These are phyloP conservation scores for Euborellia annulipes DNA, from an alignment of 1,140 invertebrate genomes.

Conservation along the genomic window DNA sequence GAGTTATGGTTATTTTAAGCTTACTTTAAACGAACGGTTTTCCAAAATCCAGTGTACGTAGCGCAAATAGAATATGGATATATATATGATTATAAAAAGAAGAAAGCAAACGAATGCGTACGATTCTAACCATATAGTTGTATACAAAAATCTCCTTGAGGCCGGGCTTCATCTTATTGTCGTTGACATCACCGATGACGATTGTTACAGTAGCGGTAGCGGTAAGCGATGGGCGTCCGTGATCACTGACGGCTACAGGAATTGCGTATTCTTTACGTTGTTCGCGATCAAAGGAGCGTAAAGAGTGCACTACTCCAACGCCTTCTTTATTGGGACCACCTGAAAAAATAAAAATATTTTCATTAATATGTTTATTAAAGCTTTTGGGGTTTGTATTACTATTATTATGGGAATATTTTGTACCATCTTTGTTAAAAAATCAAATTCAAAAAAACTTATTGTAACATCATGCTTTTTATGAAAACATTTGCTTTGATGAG, in stretches of 20 bases:
- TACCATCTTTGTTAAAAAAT: no score
- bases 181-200: conserved; percentile 51
- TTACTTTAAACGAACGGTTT: no score
- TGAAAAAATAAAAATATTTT: conserved; percentile 14
- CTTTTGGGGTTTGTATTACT: no score
- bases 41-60: no score
- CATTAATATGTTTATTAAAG: no score
- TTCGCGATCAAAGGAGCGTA: conserved; percentile 49
- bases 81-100: not conserved
- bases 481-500: no score
- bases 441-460: no score
- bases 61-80: not conserved
- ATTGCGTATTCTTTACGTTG: conserved; percentile 42
- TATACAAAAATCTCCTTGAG: conserved; percentile 52
- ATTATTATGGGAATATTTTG: no score
- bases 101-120: not conserved
- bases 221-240: conserved; percentile 36
- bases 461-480: no score
- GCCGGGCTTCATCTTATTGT: conserved; percentile 50
- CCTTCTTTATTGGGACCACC: conserved; percentile 43
- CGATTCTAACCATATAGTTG: conserved; percentile 38
- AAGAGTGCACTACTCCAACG: conserved; percentile 39
- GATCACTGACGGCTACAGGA: conserved; percentile 44
- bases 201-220: conserved; percentile 48
- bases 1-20: no score